A percentile compares a stretch with the other conserved stretches of the same genome.
Conservation (phyloP, 1,140 invertebrate genomes). For the Antheraea pernyi region DNA sequence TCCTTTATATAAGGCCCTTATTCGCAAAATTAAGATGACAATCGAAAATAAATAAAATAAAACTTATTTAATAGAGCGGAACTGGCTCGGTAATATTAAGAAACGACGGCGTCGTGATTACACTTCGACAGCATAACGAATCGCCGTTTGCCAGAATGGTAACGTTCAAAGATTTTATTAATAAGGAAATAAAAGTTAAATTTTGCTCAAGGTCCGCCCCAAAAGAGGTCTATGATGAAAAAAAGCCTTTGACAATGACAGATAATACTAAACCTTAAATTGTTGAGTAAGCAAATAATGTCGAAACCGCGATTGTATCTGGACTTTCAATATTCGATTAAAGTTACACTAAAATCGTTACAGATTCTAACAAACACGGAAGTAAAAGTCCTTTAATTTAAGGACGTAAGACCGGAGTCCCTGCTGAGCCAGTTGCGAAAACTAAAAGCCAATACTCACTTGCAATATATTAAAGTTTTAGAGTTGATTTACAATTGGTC, state of each 20-base stretch:
- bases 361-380: slow-evolving; percentile 39
- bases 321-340: slow-evolving; percentile 54
- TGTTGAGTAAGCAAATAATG: slow-evolving; percentile 41
- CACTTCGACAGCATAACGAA: slow-evolving; percentile 16
- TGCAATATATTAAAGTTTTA: not conserved
- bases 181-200: slow-evolving; percentile 66
- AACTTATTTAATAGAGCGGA: slow-evolving; percentile 1
- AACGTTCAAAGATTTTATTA: slow-evolving; percentile 33
- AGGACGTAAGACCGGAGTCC: slow-evolving; percentile 41
- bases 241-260: slow-evolving; percentile 30
- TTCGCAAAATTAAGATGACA: slow-evolving; percentile 2
- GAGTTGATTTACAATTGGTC: not conserved
- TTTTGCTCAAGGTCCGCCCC: slow-evolving; percentile 43
- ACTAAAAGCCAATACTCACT: slow-evolving; percentile 14
- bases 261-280: slow-evolving; percentile 24
- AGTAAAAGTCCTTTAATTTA: slow-evolving; percentile 66
- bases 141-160: slow-evolving; percentile 10
- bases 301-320: slow-evolving; percentile 48
- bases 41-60: slow-evolving; percentile 9
- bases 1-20: not conserved
- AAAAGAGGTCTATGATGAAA: slow-evolving; percentile 17
- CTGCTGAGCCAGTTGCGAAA: slow-evolving; percentile 42
- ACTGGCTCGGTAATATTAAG: slow-evolving; percentile 5
- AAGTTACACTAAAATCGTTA: slow-evolving; percentile 41
- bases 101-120: slow-evolving; percentile 7